Base-by-base conservation (phyloP, 2,888 invertebrate genomes). In the Autographa gamma region DNA sequence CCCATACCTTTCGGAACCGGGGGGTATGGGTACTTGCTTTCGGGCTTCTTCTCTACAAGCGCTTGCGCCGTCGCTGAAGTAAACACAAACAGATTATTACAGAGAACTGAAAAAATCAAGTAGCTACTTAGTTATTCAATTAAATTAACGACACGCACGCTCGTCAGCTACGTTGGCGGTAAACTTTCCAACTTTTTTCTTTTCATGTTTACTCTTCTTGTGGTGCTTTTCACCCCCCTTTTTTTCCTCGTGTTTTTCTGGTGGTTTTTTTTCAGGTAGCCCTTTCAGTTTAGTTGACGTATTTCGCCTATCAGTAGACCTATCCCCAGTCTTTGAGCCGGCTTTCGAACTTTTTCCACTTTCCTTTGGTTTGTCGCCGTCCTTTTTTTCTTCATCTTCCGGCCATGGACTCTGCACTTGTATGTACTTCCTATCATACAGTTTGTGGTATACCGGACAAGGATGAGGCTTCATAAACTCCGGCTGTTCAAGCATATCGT, bases 401-500 rank as follows among this genome's bases (percentile, higher is more conserved):
- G 92, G 90, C 92, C 93, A 95, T 3, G 93, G 91, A 76, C 87
- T 93, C 54, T 83, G 81, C 11, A 89, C 89, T 79, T 89, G 88
- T 61, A 94, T 90, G 13, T 86, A 84, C 25, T 87, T 89, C 83
- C 88, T 94, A 77, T 95, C 92, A 72, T 95, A 95, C 61, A 93
- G 66, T 69, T 95, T 95, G 69, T 95, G 92, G 75, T 94, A 95
- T 13, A 95, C 89, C 0, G 95, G 95, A 79, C 95, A 95, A 9
- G 95, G 95, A 66, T 93, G 92, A 7, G 95, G 95, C 72, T 89
- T 92, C 0, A 85, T 85, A 72, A 87, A 91, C 19, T 87, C 90
- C 1, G 95, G 95, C 78, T 92, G 85, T 68, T 89, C 78, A 74
- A 82, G 86, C 82, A 93, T 90, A 76, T 95, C 95, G 43, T 91